Evolutionary conservation across 2,797 vertebrate genomes (phyloP).

Genomic region (Sandelia bainsii): DNA sequence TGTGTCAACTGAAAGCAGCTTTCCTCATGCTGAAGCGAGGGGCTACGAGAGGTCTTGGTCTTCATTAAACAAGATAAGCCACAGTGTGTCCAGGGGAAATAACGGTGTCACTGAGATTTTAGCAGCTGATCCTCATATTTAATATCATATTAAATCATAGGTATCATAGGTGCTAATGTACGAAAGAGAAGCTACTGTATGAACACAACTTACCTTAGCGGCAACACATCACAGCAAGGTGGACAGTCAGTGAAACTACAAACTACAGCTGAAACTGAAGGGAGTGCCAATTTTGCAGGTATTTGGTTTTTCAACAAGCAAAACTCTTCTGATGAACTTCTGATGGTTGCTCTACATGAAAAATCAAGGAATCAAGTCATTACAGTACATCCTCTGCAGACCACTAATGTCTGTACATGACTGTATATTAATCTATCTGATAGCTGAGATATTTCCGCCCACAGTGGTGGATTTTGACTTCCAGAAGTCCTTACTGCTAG

Average conservation of each 20-base stretch:
- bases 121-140: slow-evolving; percentile 45
- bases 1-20: slow-evolving; percentile 28
- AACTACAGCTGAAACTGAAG: no score
- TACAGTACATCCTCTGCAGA: background rate
- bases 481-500: background rate
- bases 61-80: slow-evolving; percentile 48
- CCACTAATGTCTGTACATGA: background rate
- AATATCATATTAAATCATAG: slow-evolving; percentile 43
- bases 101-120: slow-evolving; percentile 45
- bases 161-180: slow-evolving; percentile 42
- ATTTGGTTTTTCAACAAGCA: background rate
- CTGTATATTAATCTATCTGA: background rate
- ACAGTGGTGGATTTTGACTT: background rate
- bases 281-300: background rate
- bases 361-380: background rate
- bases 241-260: slow-evolving; percentile 1
- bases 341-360: background rate
- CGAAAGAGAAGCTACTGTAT: slow-evolving; percentile 17
- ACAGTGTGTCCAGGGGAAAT: slow-evolving; percentile 50
- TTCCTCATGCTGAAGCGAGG: slow-evolving; percentile 6
- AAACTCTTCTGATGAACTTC: background rate
- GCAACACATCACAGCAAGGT: background rate
- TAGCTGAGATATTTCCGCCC: background rate
- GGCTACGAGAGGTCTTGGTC: slow-evolving; percentile 3
- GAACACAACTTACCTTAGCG: slow-evolving; percentile 15